A percentile compares a stretch with the other conserved stretches of the same genome.
Conservation (phyloP, 2,113 vertebrate species). For the Grus americana region DNA sequence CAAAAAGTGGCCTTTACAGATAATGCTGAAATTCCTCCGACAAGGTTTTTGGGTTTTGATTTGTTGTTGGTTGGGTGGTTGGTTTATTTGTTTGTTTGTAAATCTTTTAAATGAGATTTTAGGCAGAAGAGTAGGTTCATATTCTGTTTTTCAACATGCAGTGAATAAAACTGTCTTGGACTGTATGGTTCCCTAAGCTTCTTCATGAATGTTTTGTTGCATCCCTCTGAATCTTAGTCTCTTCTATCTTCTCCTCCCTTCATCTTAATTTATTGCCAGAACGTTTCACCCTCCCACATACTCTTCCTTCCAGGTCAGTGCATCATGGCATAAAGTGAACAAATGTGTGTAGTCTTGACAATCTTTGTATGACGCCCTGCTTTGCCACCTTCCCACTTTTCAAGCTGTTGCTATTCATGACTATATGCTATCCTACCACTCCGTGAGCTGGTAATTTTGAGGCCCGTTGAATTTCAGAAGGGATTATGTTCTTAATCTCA, state of each 20-base stretch:
- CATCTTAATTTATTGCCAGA: conserved; percentile 29
- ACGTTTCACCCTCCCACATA: conserved; percentile 52
- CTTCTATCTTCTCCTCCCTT: not conserved
- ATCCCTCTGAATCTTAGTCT: not conserved
- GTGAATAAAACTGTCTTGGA: not conserved
- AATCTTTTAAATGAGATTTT: not conserved
- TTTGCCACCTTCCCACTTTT: conserved; percentile 62
- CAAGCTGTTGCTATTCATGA: conserved; percentile 45
- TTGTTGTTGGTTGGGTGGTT: too few species aligned
- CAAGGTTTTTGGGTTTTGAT: not conserved
- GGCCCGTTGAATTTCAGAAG: not conserved
- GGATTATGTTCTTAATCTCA: not conserved
- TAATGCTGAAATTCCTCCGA: not conserved
- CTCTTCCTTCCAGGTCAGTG: conserved; percentile 61
- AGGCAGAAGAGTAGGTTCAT: not conserved
- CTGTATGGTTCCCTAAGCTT: not conserved
- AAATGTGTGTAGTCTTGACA: conserved; percentile 55
- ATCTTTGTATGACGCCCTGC: conserved; percentile 24
- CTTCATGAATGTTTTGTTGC: not conserved
- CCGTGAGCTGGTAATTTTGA: not conserved
- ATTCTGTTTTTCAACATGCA: not conserved
- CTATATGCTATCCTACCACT: conserved; percentile 2
- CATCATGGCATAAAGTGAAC: conserved; percentile 61
- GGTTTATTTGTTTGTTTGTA: not conserved
- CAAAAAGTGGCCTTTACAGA: not conserved